Evolutionary conservation across 2,888 invertebrate species (phyloP).

Genomic region (Unio delphinus): DNA sequence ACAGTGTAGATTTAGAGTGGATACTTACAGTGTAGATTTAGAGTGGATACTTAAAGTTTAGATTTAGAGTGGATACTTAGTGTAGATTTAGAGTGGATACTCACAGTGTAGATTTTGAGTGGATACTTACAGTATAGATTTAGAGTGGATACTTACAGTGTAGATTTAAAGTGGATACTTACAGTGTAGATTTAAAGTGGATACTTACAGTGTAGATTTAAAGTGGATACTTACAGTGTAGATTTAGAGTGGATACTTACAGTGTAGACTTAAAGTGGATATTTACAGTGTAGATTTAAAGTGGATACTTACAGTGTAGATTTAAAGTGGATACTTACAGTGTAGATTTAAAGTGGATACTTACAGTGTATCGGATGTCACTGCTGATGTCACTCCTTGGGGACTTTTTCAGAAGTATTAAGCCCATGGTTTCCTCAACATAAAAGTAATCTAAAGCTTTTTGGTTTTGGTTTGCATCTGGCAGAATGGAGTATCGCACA

Average conservation of each 20-base stretch:
- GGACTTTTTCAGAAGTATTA: slow-evolving; percentile 56
- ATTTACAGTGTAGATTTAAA: slow-evolving; percentile 27
- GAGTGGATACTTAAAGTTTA: too few relatives aligned
- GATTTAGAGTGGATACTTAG: slow-evolving; percentile 4
- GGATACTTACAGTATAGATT: slow-evolving; percentile 31
- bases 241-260: slow-evolving; percentile 16
- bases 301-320: slow-evolving; percentile 10
- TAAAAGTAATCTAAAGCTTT: slow-evolving; percentile 59
- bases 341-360: slow-evolving; percentile 15
- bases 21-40: slow-evolving; percentile 22
- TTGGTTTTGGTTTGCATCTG: slow-evolving; percentile 31
- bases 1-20: too few relatives aligned
- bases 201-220: slow-evolving; percentile 33
- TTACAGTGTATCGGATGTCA: slow-evolving; percentile 32
- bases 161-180: slow-evolving; percentile 16
- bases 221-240: slow-evolving; percentile 28
- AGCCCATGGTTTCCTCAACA: slow-evolving; percentile 53
- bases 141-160: slow-evolving; percentile 22
- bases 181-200: slow-evolving; percentile 25
- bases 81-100: slow-evolving; percentile 9
- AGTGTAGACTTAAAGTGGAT: slow-evolving; percentile 9
- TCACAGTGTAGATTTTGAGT: slow-evolving; percentile 24
- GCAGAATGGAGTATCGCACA: slow-evolving; percentile 40
- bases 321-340: slow-evolving; percentile 19
- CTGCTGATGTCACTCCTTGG: slow-evolving; percentile 39